Percentiles rank a stretch among this genome's conserved stretches.
phyloP scores from a whole-genome alignment of 2,888 invertebrate species.

The Luperina nickerlii region DNA sequence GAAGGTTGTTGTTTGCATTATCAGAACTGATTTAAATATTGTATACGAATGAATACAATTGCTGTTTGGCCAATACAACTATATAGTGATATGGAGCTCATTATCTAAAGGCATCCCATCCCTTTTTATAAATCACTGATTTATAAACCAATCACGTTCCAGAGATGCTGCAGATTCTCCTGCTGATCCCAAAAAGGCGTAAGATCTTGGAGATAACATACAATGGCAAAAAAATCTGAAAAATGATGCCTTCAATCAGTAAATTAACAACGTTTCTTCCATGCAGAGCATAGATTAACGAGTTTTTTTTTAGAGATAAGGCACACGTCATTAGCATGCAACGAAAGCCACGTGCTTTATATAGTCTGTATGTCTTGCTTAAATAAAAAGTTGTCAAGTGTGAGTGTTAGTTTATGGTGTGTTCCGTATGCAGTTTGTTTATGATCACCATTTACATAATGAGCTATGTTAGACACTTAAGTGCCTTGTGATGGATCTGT shows the following conservation, averaged over 20 bases:
- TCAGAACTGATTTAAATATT: not conserved
- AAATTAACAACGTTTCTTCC: constrained; percentile 46
- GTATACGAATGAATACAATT: not conserved
- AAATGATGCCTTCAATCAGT: constrained; percentile 32
- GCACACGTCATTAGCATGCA: constrained; percentile 56
- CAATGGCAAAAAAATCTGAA: constrained; percentile 42
- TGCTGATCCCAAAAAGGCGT: constrained; percentile 33
- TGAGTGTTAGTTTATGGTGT: constrained; percentile 52
- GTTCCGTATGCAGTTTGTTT: constrained; percentile 58
- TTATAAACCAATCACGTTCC: constrained; percentile 42
- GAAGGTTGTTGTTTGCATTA: not conserved
- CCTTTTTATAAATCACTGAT: constrained; percentile 19
- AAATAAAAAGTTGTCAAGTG: constrained; percentile 55
- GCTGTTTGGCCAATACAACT: not conserved
- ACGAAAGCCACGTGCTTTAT: constrained; percentile 49
- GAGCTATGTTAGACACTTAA: constrained; percentile 6
- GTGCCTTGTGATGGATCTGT: constrained; percentile 8
- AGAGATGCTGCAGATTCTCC: constrained; percentile 10
- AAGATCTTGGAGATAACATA: constrained; percentile 51
- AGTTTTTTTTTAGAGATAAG: constrained; percentile 54
- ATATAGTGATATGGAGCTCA: constrained; percentile 26
- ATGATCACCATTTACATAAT: constrained; percentile 51
- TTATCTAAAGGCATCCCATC: constrained; percentile 27
- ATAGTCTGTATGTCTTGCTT: constrained; percentile 48
- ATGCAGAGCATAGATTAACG: constrained; percentile 53